Base-by-base conservation (phyloP, 2,797 vertebrate genomes). In the Enteromius radiatus region DNA sequence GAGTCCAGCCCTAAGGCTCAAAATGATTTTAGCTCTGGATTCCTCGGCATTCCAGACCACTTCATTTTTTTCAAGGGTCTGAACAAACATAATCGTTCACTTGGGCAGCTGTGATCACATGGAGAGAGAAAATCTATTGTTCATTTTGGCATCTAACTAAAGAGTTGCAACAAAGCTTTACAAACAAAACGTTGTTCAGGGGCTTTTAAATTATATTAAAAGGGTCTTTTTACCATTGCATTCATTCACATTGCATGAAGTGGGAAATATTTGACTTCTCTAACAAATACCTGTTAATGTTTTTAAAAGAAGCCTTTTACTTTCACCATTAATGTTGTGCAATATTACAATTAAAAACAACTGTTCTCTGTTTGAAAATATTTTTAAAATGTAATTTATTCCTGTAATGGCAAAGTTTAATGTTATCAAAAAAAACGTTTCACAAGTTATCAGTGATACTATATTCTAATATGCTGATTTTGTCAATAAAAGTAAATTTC, bases 101-200 rank as follows among this genome's bases (percentile, higher is more conserved):
- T 78, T 81, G 36, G 28, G 59, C 80, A 49, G 70, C 74, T 68
- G 36, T 33, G 69, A 80, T 79, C 71, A 81, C 43, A 68, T 11
- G 5, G 28, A 77, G 56, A 71, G 31, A 64, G 14, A 19, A 19
- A 33, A 31, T 33, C 31, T 65, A 19, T 67, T 31, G 64, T 84
- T 76, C 41, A 33, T 33, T 78, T 41, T 65, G 70, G 63, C 70
- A 56, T 78, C 19, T 19, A 36, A 43, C 65, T 56, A 45, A 76
- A 76, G 1, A 59, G 5, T 41, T 59, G 23, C 28, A 78, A 73
- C 14, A 43, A 73, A 71, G 38, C 36, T 67, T 82, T 52, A 47
- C 21, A 54, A 54, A 61, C 26, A 33, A 59, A 61, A 63, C 21
- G 1, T 11, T 21, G 56, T 43, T 75, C 7, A 33, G 41, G 15